Conservation (phyloP, 2,888 invertebrate species). For the Netelia virgata region DNA sequence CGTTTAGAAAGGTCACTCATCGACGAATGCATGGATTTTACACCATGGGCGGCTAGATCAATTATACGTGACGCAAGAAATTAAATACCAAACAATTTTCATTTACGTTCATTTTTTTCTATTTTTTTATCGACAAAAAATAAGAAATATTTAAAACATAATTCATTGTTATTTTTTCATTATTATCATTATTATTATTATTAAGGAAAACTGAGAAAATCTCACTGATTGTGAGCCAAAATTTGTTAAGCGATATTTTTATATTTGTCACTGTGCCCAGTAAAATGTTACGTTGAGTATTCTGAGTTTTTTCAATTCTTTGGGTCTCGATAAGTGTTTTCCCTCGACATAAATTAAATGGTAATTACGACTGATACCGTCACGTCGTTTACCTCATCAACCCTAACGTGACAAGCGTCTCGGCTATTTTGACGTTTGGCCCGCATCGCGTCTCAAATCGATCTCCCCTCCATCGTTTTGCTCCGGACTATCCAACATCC, state of each 20-base stretch:
- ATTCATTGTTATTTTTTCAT: too few relatives aligned
- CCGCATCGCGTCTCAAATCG: conserved; percentile 1
- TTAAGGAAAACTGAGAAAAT: too few relatives aligned
- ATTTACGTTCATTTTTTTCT: background rate
- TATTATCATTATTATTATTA: too few relatives aligned
- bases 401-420: background rate
- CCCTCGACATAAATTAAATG: too few relatives aligned
- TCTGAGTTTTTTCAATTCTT: too few relatives aligned
- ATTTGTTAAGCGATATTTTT: too few relatives aligned
- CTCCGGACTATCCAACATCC: background rate
- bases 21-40: background rate
- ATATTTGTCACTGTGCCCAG: too few relatives aligned
- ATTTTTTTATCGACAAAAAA: background rate
- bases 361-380: too few relatives aligned
- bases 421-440: background rate
- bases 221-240: too few relatives aligned
- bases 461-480: background rate
- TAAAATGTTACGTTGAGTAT: too few relatives aligned
- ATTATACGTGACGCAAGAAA: background rate
- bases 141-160: background rate
- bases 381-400: background rate
- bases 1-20: background rate
- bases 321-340: too few relatives aligned
- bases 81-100: background rate
- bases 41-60: background rate